Conservation (phyloP, 2,888 invertebrate species). For the Suillia variegata region DNA sequence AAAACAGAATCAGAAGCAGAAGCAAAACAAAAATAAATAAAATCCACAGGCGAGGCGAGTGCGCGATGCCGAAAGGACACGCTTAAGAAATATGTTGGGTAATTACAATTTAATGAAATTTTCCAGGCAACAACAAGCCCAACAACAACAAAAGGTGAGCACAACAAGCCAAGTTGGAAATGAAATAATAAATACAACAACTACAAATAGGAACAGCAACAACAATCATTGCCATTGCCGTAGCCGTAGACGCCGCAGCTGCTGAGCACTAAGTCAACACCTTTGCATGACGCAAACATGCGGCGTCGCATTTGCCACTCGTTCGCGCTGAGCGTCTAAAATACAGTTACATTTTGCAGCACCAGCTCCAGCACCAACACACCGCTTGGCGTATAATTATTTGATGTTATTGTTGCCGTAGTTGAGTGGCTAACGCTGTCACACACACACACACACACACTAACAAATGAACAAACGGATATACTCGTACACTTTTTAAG, state of each 20-base stretch:
- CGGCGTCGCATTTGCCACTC: neutral
- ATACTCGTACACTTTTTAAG: too few species aligned
- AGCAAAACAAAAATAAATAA: too few species aligned
- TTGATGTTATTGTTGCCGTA: slow-evolving; percentile 7
- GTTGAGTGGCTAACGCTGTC: slow-evolving; percentile 11
- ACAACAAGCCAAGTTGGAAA: too few species aligned
- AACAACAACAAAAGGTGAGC: neutral
- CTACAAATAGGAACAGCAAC: slow-evolving; percentile 10
- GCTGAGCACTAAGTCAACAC: slow-evolving; percentile 8
- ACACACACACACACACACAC: too few species aligned
- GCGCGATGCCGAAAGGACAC: neutral
- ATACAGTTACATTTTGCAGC: neutral
- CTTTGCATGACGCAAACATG: slow-evolving; percentile 4
- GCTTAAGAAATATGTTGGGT: slow-evolving; percentile 20
- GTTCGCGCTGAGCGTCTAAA: neutral
- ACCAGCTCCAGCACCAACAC: too few species aligned
- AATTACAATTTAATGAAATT: slow-evolving; percentile 30
- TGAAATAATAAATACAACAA: too few species aligned
- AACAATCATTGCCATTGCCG: neutral
- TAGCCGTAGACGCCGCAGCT: neutral
- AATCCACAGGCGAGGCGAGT: too few species aligned
- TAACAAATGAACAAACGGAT: too few species aligned
- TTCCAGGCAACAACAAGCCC: neutral
- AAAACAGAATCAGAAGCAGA: too few species aligned
- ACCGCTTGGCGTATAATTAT: neutral